Conservation (phyloP, 2,797 vertebrate genomes). For the Calcarius lapponicus region DNA sequence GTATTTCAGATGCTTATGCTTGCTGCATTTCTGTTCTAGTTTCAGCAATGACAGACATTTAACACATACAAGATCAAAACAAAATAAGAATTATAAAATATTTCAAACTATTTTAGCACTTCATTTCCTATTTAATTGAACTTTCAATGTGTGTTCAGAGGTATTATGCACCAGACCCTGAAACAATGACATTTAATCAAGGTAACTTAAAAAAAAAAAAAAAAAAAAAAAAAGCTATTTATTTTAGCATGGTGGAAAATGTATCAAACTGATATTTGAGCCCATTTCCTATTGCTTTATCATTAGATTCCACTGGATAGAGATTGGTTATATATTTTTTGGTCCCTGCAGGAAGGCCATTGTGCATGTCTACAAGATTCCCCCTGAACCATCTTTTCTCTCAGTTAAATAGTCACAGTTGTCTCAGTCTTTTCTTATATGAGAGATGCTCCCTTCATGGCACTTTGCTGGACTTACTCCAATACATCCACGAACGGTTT, state of each 20-base stretch:
- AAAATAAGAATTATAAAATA: background rate
- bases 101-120: background rate
- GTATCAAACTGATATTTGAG: background rate
- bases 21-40: background rate
- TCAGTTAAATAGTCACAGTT: background rate
- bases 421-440: background rate
- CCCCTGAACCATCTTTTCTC: background rate
- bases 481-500: background rate
- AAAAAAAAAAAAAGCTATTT: background rate
- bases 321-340: background rate
- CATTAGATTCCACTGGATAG: background rate
- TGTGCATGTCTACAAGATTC: background rate
- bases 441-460: background rate
- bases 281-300: background rate
- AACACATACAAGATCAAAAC: background rate
- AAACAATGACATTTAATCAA: background rate
- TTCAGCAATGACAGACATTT: background rate
- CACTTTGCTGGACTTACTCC: background rate
- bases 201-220: background rate
- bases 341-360: background rate
- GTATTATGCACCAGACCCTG: fast-evolving
- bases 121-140: background rate
- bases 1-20: background rate
- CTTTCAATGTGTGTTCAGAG: background rate
- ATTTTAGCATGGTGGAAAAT: background rate